These are phyloP conservation scores for Limosa lapponica DNA, from an alignment of 2,797 vertebrate species.

Conservation along the genomic window DNA sequence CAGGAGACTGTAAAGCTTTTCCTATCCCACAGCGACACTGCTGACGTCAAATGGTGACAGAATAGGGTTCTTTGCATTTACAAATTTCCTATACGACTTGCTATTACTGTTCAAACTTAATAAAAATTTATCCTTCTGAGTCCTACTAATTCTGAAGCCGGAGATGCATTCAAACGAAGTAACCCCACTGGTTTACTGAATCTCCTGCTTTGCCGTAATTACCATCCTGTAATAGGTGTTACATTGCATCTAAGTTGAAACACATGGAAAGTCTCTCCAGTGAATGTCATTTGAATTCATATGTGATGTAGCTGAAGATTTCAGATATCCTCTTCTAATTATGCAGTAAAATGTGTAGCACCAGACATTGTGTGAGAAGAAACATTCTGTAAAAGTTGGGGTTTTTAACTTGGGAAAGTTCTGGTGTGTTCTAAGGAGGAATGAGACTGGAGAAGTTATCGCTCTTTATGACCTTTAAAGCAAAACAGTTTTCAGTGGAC, in stretches of 20 bases:
- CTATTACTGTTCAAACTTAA: background rate
- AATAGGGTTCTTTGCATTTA: background rate
- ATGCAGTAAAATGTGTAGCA: conserved; percentile 20
- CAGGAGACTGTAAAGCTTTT: background rate
- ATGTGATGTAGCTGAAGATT: background rate
- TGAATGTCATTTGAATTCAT: background rate
- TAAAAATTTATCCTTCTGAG: background rate
- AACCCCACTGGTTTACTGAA: background rate
- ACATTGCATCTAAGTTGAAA: conserved; percentile 23
- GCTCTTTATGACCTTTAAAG: background rate
- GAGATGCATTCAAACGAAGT: background rate
- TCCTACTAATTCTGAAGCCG: background rate
- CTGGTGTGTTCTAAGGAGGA: background rate
- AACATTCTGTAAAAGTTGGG: background rate
- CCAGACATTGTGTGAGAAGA: background rate
- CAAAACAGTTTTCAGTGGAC: background rate
- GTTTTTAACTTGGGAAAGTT: background rate
- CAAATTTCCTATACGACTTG: background rate
- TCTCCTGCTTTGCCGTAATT: background rate
- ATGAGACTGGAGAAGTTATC: background rate
- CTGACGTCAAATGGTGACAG: background rate
- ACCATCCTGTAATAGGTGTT: background rate
- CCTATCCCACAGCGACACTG: background rate
- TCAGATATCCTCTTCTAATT: conserved; percentile 23
- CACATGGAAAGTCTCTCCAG: background rate